Conservation (phyloP, 1,140 invertebrate genomes). For the Hydropsyche tenuis region DNA sequence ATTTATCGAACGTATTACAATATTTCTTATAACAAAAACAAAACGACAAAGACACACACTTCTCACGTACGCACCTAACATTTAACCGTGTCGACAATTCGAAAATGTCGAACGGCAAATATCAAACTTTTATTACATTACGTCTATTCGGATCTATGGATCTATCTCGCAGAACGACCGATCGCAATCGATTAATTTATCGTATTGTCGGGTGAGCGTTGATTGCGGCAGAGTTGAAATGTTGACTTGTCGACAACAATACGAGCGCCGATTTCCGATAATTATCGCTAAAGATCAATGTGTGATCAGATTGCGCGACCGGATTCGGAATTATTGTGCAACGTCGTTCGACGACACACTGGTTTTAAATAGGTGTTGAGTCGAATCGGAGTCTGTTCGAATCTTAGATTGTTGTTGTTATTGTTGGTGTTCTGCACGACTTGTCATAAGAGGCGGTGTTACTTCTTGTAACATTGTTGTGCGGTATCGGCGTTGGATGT, state of each 20-base stretch:
- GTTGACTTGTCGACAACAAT: conserved; percentile 25
- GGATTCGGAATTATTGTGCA: not conserved
- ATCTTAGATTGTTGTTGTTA: no score
- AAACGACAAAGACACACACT: no score
- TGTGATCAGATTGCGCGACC: not conserved
- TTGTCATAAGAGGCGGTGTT: no score
- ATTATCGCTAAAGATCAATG: conserved; percentile 33
- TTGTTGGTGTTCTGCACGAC: not conserved
- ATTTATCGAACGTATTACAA: no score
- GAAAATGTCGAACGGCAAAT: no score
- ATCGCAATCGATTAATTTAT: conserved; percentile 41
- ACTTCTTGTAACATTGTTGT: not conserved
- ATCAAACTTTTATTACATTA: no score
- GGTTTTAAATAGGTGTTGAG: no score
- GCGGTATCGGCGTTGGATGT: not conserved
- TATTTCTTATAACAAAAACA: no score
- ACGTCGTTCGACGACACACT: not conserved
- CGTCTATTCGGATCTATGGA: no score
- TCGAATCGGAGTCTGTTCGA: no score
- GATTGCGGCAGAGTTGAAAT: conserved; percentile 30
- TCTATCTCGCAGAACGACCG: not conserved
- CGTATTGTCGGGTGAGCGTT: conserved; percentile 24
- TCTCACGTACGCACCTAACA: no score
- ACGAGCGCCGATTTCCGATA: conserved; percentile 17
- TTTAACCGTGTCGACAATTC: no score